Base-by-base conservation (phyloP, 2,113 vertebrate genomes). In the Protobothrops flavoviridis region DNA sequence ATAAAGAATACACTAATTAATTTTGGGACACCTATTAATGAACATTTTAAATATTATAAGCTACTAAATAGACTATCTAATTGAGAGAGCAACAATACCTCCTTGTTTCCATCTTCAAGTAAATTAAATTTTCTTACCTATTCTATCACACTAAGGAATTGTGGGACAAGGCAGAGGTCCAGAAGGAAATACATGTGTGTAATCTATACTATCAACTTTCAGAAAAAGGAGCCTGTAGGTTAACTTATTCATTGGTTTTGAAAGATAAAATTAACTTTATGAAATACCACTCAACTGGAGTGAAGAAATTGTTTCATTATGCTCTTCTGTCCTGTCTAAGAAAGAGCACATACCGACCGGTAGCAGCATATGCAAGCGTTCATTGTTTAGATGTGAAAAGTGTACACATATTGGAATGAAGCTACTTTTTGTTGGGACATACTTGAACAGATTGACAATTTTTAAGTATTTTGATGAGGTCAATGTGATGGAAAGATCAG, bases 1-100 rank as follows among this genome's bases (percentile, higher is more conserved):
- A 59, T 26, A 95, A 92, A 0, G 0, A 20, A 61, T 11, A 8
- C 92, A 94, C 93, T 48, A 94, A 94, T 94, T 95, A 88, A 92
- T 93, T 96, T 95, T 94, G 96, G 74, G 45, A 90, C 88, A 90
- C 93, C 93, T 69, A 48, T 95, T 95, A 94, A 92, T 96, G 5
- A 64, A 95, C 94, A 96, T 43, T 81, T 52, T 86, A 86, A 74
- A 90, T 56, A 69, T 53, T 85, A 52, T 59, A 86, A n/a, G 86
- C 74, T 90, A n/a, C 86, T 74, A 61, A 20, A 93, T 48, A 74
- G 55, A 4, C 52, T 39, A 52, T 90, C 89, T 93, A 93, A 87
- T 15, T 45, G 89, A 64, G 90, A 48, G n/a, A 87, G 45, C 85
- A 86, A 87, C 33, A 93, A 74, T 39, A 39, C 0, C 89, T 69